Base-by-base conservation (phyloP, 92 coral and sea anemone genomes). In the Epizoanthus stellaris region DNA sequence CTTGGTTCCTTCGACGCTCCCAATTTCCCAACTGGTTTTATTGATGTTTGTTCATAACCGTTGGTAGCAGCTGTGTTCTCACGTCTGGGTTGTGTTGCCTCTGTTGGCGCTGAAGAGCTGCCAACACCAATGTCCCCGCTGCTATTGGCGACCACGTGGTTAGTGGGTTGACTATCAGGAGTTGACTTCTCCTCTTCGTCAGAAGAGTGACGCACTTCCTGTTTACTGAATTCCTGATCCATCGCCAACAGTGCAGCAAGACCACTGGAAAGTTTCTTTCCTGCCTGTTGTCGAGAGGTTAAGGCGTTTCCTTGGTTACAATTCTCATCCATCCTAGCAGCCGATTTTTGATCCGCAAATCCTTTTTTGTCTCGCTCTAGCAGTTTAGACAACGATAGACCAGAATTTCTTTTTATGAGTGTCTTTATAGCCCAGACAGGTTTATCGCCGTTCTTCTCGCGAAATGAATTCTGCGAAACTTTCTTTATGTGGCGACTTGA, bases 381-480 rank as follows among this genome's bases (percentile, higher is more conserved):
- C 6, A 90, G 77, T 54, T 66, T 80, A 12, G 89, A 49, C 67
- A 84, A 79, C 45, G 90, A 87, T 36, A 67, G 67, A 20, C 84
- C 81, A 4, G 91, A 52, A 38, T 19, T 59, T 11, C 89, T 84
- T 85, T 73, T 73, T 36, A 49, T 83, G 0, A 92, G 85, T 70
- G 65, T 80, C 12, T 85, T 91, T 17, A 87, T 90, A n/a, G 70
- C 70, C 95, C 98, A 94, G n/a, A 80, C 87, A 9, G 98, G 95
- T 70, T 88, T 94, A 12, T 43, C 70, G 68, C 75, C 85, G 21
- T 77, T 71, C 43, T 87, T 82, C 30, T 52, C 76, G 2, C 66
- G 56, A 52, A 52, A 9, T 52, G 56, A 52, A 2, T 52, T 52
- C 6, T 6, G 54, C 1, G 54, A 4, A 47, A 5, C 4, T 62